These are phyloP conservation scores for Anoura caudifer DNA, from an alignment of 2,113 vertebrate species.

Conservation along the genomic window DNA sequence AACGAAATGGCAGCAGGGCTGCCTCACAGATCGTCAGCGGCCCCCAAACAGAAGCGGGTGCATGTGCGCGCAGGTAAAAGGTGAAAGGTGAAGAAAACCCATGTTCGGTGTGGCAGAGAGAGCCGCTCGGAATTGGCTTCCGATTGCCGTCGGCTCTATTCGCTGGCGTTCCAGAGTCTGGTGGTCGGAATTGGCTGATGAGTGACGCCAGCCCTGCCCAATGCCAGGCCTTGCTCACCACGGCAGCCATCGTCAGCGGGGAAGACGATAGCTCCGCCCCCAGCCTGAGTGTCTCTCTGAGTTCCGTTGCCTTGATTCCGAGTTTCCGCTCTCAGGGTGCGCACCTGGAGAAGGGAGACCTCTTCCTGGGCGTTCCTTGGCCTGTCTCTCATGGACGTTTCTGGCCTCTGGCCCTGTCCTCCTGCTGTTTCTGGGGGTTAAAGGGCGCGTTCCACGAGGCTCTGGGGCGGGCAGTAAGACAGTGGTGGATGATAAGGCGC, in stretches of 20 bases:
- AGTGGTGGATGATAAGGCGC: not conserved
- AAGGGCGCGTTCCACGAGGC: not conserved
- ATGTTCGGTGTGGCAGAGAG: not conserved
- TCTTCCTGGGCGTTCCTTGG: not conserved
- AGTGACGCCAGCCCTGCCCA: not conserved
- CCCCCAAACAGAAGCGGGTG: not conserved
- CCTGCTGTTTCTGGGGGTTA: not conserved
- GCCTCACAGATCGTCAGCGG: not conserved
- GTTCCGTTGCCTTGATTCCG: not conserved
- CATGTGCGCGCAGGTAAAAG: not conserved
- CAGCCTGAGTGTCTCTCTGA: not conserved
- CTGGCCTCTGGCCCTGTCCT: not conserved
- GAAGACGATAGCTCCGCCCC: not conserved
- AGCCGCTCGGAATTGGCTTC: not conserved
- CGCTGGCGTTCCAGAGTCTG: not conserved
- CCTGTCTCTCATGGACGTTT: not conserved
- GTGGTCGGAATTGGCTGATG: not conserved
- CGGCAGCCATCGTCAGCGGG: not conserved
- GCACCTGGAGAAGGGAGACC: not conserved
- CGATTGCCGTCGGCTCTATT: accelerated
- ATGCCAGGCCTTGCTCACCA: not conserved
- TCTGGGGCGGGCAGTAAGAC: not conserved
- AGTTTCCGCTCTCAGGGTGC: not conserved
- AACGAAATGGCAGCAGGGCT: not conserved
- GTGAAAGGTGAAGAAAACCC: not conserved